These are phyloP conservation scores for Gymnodraco acuticeps DNA, from an alignment of 2,797 vertebrate genomes.

Conservation along the genomic window DNA sequence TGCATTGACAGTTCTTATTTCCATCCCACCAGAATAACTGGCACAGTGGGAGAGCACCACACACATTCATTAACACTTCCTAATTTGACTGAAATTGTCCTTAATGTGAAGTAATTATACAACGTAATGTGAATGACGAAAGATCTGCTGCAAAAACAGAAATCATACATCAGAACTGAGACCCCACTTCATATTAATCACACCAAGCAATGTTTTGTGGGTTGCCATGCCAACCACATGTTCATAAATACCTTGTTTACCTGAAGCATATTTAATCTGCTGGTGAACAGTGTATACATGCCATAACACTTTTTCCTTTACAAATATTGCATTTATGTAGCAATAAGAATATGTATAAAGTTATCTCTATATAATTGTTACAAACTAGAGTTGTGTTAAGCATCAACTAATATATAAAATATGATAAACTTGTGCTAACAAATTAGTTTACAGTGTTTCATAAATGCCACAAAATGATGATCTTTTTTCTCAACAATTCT, in stretches of 20 bases:
- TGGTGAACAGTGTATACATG: too few species aligned
- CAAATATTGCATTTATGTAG: neutral
- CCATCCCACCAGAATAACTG: neutral
- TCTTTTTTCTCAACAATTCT: neutral
- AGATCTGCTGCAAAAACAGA: neutral
- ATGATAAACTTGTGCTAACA: neutral
- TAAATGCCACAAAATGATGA: neutral
- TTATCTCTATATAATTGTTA: neutral
- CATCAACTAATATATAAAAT: neutral
- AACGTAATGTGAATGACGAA: neutral
- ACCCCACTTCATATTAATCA: constrained; percentile 11
- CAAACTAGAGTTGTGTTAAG: neutral
- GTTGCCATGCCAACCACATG: constrained; percentile 2
- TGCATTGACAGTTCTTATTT: neutral
- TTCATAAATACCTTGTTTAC: too few species aligned
- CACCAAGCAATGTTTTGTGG: neutral
- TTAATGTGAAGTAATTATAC: constrained; percentile 5
- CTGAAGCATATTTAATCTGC: too few species aligned
- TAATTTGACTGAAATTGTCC: constrained; percentile 2
- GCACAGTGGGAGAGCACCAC: neutral
- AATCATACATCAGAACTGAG: neutral
- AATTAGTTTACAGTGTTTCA: neutral
- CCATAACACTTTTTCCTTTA: neutral
- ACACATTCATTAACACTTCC: constrained; percentile 13
- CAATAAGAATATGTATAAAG: neutral